Evolutionary conservation across 1,140 invertebrate genomes (phyloP), one percentile per base, ranked within the genome.

Genomic region (Dysdera silvatica): DNA sequence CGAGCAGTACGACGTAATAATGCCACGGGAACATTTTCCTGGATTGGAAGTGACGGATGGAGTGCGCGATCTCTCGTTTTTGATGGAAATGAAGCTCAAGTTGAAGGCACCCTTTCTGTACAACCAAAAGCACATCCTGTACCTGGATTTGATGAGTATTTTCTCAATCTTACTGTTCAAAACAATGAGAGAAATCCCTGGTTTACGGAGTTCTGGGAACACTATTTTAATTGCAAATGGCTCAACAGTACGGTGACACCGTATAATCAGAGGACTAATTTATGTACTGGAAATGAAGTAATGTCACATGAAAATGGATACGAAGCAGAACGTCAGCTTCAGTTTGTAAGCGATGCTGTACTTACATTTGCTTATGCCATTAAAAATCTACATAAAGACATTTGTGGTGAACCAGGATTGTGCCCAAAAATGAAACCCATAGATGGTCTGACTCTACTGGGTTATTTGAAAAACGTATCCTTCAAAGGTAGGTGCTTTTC

Each of bases 1-100:
- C 79, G 85, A 60, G 92, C 93, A 0, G 89, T 95, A 0, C 80
- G 86, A 47, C 81, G 91, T 20, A 83, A 82, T 52, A 93, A 93
- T 70, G 89, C 87, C n/a, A 94, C 91, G 3, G 87, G 88, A 4
- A 82, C 81, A 45, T 96, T 95, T 78, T 88, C 89, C 26, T 96
- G 92, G 93, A 94, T 96, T 29, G 92, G 92, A 0, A 92, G 89
- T 43, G 92, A 96, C 73, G 93, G 92, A 2, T 94, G 91, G 90
- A 88, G 85, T 71, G 89, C 89, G 1, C 77, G 91, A 29, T 84
- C 88, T 33, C 77, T 95, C 35, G 93, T 95, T 4, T 90, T 86
- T 1, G 84, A 89, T 68, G 89, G 89, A 57, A 92, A 91, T 72
- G 91, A 95, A 74, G 79, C 82, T 1, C 87, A 91, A 69, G 79